Conservation (phyloP, 2,797 vertebrate species). For the Potorous gilbertii region DNA sequence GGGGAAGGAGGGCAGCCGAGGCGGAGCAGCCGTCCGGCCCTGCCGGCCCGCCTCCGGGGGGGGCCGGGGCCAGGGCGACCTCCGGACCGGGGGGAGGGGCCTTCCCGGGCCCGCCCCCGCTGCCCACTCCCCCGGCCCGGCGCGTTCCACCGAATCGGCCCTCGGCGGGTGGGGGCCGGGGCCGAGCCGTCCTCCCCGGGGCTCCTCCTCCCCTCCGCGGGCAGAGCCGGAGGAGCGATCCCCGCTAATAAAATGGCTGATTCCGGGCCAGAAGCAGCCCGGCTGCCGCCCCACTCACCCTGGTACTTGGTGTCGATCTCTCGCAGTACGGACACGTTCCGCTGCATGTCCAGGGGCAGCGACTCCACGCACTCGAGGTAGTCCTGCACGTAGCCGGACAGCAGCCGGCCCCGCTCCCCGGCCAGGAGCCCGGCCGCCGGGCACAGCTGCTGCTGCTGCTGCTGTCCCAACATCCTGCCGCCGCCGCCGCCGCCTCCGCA, state of each 20-base stretch:
- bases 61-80: background rate
- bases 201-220: background rate
- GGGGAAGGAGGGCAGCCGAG: background rate
- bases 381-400: constrained; percentile 95
- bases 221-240: background rate
- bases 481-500: constrained; percentile 73
- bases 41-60: background rate
- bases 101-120: constrained; percentile 23
- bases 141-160: constrained; percentile 68
- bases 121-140: constrained; percentile 38
- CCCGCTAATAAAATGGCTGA: constrained; percentile 74
- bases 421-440: constrained; percentile 75
- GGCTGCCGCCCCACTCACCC: constrained; percentile 84
- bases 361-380: constrained; percentile 98
- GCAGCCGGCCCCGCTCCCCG: constrained; percentile 92
- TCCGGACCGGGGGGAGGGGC: background rate
- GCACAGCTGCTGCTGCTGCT: constrained; percentile 78
- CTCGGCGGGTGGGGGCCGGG: background rate
- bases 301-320: constrained; percentile 98
- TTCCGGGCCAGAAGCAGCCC: constrained; percentile 69
- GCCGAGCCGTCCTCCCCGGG: background rate
- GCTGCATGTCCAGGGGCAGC: constrained; percentile 96
- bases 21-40: background rate
- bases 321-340: constrained; percentile 94
- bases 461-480: constrained; percentile 89